Conservation (phyloP, 2,888 invertebrate genomes). For the Steinernema hermaphroditum region DNA sequence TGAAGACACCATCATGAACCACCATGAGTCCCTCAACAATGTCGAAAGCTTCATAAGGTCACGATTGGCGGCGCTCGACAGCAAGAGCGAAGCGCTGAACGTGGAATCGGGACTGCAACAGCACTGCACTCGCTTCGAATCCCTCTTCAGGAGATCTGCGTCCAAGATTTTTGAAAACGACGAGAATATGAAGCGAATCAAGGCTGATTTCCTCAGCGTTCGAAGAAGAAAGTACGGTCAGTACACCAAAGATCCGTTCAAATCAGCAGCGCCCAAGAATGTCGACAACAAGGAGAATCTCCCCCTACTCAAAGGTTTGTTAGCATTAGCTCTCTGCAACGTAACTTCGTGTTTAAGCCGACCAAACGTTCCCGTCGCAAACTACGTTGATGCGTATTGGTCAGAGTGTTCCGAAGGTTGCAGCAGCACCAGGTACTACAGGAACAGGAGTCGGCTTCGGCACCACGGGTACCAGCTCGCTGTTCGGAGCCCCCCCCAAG, state of each 20-base stretch:
- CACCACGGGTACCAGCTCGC: background rate
- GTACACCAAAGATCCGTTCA: constrained; percentile 13
- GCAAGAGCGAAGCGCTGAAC: background rate
- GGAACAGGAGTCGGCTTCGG: background rate
- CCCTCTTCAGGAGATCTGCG: constrained; percentile 5
- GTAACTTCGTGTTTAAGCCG: background rate
- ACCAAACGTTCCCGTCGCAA: constrained; percentile 12
- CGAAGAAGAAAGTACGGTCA: constrained; percentile 7
- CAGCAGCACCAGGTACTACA: constrained; percentile 29
- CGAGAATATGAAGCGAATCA: background rate
- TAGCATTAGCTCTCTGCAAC: background rate
- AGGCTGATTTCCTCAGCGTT: constrained; percentile 7
- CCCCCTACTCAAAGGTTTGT: constrained; percentile 2
- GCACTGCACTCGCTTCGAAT: constrained; percentile 21
- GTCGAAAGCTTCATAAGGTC: background rate
- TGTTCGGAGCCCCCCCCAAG: background rate
- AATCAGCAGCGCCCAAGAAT: background rate
- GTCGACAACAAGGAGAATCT: constrained; percentile 21
- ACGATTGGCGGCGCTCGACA: background rate
- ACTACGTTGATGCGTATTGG: constrained; percentile 19
- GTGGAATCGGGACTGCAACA: constrained; percentile 9
- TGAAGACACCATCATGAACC: background rate
- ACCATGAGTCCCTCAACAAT: constrained; percentile 14
- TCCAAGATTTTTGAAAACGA: constrained; percentile 23
- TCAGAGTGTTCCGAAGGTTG: constrained; percentile 22